phyloP scores from a whole-genome alignment of 2,888 invertebrate species.

The Leucoptera coffeella region DNA sequence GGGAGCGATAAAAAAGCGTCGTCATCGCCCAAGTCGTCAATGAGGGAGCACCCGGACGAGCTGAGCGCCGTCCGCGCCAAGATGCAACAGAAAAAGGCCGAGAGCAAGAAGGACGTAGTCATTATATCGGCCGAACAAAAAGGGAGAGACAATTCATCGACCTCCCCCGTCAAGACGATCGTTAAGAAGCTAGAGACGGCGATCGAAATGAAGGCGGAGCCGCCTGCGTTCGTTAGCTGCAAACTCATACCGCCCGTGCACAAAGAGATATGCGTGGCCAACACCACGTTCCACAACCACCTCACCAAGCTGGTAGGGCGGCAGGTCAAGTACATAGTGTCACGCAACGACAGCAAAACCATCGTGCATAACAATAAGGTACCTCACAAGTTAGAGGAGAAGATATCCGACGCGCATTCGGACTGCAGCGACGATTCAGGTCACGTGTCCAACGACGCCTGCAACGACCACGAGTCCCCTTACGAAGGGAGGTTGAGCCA shows the following conservation, averaged over 20 bases:
- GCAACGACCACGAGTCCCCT: conserved; percentile 59
- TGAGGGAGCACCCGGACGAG: conserved; percentile 44
- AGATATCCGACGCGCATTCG: conserved; percentile 55
- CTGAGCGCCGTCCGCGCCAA: conserved; percentile 43
- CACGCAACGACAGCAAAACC: conserved; percentile 31
- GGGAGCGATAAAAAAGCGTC: conserved; percentile 25
- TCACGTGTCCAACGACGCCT: conserved; percentile 75
- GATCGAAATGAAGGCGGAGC: conserved; percentile 30
- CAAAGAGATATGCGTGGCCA: conserved; percentile 41
- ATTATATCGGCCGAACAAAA: conserved; percentile 18
- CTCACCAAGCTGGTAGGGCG: conserved; percentile 48
- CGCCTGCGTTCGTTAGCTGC: conserved; percentile 31
- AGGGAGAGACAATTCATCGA: conserved; percentile 25
- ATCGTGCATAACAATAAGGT: conserved; percentile 30
- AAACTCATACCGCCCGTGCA: conserved; percentile 42
- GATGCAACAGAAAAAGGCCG: conserved; percentile 39
- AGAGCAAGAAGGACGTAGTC: conserved; percentile 32
- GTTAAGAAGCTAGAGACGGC: conserved; percentile 46
- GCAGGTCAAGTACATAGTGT: conserved; percentile 37
- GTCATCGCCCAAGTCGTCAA: conserved; percentile 23
- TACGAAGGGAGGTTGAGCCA: conserved; percentile 23
- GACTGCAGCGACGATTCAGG: conserved; percentile 78
- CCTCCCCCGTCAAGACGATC: conserved; percentile 43
- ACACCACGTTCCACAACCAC: conserved; percentile 42
- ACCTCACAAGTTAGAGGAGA: conserved; percentile 33